Evolutionary conservation across 2,113 vertebrate genomes (phyloP), one percentile per base, ranked within the genome.

Genomic region (Rissa tridactyla): DNA sequence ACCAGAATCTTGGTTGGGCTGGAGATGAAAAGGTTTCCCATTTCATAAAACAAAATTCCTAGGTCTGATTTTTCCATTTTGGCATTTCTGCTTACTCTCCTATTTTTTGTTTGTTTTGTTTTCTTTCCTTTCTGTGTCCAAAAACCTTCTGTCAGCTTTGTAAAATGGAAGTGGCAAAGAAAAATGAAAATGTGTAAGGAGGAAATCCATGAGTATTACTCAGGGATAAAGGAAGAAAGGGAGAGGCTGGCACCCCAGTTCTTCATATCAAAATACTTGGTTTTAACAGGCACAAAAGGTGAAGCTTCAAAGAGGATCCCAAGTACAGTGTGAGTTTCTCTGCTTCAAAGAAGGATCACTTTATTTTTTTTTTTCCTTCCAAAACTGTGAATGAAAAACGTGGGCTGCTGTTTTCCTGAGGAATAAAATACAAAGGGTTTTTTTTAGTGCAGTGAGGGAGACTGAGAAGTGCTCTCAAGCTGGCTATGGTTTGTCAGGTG

Each of bases 401-500:
- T 47, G 54, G 86, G 49, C 57, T 82, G 78, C 58, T 89, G 21
- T 83, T 83, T 94, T 94, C 29, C 51, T 73, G 49, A 62, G 40
- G 86, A 82, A 72, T 15, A 94, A 92, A 89, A 91, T 52, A 62
- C 4, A 36, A 78, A 82, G 29, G 27, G 27, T 14, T 38, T 76
- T 79, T 66, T 86, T 94, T 54, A 69, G 46, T 86, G 51, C 14
- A 66, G 58, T 47, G 36, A 92, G 47, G 40, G 55, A 71, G 73
- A 52, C 51, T 58, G 61, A 79, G 79, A 88, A 83, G 70, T 70
- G 82, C 54, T 86, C 62, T 94, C 75, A 73, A 86, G 62, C 89
- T 95, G 84, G 70, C 91, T 73, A 4, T 87, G 60, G 72, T 92
- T 85, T 95, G 87, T 86, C 91, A 94, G 94, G 91, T 96, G 81